Base-by-base conservation (phyloP, 53 echinoderm and acorn worm genomes). In the Echinometra lucunter region DNA sequence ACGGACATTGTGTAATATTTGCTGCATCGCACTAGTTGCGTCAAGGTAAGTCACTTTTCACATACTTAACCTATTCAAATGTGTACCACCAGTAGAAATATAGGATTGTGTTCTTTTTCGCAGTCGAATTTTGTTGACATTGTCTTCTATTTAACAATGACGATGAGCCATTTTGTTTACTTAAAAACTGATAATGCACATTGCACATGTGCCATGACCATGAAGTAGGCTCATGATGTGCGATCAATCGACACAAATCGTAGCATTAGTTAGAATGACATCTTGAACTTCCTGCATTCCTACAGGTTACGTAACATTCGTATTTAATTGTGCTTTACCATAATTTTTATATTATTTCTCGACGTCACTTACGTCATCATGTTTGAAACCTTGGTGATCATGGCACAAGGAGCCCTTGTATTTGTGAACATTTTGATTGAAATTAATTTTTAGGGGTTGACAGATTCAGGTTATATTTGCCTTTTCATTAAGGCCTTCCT, bases 1-100 rank as follows among this genome's bases (percentile, higher is more conserved):
- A 5, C 30, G 92, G 92, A 92, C 57, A n/a, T 56, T 92, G 75
- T 92, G 92, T 92, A 74, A 92, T 92, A 57, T 92, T 35, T 92
- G 92, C 17, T 92, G 92, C 57, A 56, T 92, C 57, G 60, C 75
- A 6, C 57, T 92, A 17, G 92, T 92, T 37, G 75, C 80, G 1
- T 16, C 56, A 3, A 75, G 57, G 92, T 92, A 92, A 91, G 91
- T 44, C 4, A 47, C 1, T 10, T 13, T 49, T 81, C 5, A n/a
- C 28, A n/a, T 27, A 10, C 27, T 9, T 49, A 12, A 44, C 21
- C 81, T 34, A 34, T 69, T 7, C 63, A 53, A 63, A 21, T 53
- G 53, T 53, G 53, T 53, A 53, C 53, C 34, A 70, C 10, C 34
- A 70, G 32, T 70, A 70, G 0, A 11, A 34, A 34, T 70, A 70